A percentile compares a stretch with the other conserved stretches of the same genome.
phyloP scores from a whole-genome alignment of 2,797 vertebrate species.

The Hippocampus kuda region DNA sequence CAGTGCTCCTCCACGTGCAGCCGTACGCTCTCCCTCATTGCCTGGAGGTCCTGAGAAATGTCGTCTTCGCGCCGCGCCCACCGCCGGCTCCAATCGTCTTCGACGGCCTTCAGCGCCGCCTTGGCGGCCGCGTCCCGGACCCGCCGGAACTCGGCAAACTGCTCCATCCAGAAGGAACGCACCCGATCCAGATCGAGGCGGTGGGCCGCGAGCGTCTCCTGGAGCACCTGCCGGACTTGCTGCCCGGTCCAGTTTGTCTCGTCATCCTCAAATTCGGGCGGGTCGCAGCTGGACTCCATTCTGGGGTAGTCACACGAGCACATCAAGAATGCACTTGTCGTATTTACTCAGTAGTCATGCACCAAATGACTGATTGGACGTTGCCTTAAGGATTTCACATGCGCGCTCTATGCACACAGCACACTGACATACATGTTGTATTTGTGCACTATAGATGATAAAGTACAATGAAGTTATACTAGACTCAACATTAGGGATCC shows the following conservation, averaged over 20 bases:
- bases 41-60: not conserved
- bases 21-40: not conserved
- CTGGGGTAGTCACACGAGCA: not conserved
- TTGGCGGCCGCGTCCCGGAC: not conserved
- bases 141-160: not conserved
- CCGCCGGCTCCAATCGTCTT: not conserved
- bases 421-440: too few species aligned
- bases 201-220: not conserved
- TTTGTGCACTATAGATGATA: too few species aligned
- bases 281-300: not conserved
- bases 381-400: too few species aligned
- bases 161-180: not conserved
- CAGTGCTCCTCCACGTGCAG: conserved; percentile 1
- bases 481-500: too few species aligned
- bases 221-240: not conserved
- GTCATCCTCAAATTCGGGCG: not conserved
- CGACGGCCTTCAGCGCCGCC: not conserved
- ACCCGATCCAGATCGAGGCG: not conserved
- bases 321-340: too few species aligned
- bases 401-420: too few species aligned
- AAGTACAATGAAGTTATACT: too few species aligned
- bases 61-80: not conserved
- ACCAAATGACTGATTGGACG: too few species aligned
- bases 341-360: too few species aligned
- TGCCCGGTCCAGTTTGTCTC: not conserved